Conservation (phyloP, 2,113 vertebrate species). For the Amblyopsis rosae region DNA sequence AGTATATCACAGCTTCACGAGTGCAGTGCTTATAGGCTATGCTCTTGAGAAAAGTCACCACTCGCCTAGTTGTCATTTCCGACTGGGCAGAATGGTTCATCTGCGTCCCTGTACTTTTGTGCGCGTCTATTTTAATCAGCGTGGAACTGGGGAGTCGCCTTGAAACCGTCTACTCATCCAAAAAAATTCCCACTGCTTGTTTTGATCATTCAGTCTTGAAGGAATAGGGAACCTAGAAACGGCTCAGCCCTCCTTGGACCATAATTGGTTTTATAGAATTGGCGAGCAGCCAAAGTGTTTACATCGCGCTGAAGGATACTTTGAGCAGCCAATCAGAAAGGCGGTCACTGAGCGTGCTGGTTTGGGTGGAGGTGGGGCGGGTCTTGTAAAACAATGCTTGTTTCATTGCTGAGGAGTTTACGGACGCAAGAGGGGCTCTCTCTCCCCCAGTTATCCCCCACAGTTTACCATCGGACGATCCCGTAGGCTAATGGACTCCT, state of each 20-base stretch:
- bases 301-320: conserved; percentile 77
- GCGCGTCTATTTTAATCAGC: conserved; percentile 72
- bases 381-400: conserved; percentile 86
- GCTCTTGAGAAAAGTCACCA: conserved; percentile 2
- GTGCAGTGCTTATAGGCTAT: not conserved
- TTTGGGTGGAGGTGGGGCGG: conserved; percentile 70
- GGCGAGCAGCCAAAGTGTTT: conserved; percentile 83
- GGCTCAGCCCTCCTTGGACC: conserved; percentile 77
- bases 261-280: conserved; percentile 92
- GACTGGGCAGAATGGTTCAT: not conserved
- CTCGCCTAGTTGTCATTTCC: not conserved
- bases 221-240: conserved; percentile 86
- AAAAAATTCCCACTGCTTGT: conserved; percentile 79
- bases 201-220: conserved; percentile 81
- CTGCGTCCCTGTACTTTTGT: not conserved
- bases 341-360: conserved; percentile 17
- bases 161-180: conserved; percentile 71
- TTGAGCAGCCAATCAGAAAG: conserved; percentile 66
- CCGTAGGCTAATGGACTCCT: conserved; percentile 82
- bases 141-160: conserved; percentile 69
- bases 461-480: conserved; percentile 82
- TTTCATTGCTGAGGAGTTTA: conserved; percentile 85
- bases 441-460: conserved; percentile 64
- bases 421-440: conserved; percentile 78
- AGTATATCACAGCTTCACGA: not conserved